phyloP scores from a whole-genome alignment of 2,888 invertebrate genomes.

The Hydraecia micacea region DNA sequence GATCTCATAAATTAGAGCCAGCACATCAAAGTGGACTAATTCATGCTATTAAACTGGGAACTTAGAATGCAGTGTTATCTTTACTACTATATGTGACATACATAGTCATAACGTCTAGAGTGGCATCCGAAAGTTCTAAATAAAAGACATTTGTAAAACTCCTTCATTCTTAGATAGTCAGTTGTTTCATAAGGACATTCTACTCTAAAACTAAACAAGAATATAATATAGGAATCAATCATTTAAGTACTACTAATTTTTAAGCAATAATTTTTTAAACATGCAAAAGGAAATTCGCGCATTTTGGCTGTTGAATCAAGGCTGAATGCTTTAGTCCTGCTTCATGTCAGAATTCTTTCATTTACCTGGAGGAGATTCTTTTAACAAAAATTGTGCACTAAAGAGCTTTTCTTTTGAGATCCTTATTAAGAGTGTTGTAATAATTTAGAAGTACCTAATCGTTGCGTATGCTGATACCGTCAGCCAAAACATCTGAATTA shows the following conservation, averaged over 20 bases:
- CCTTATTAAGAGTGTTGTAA: not conserved
- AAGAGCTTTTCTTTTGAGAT: not conserved
- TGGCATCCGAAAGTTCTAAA: not conserved
- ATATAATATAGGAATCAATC: not conserved
- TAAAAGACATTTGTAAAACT: not conserved
- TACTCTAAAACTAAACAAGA: not conserved
- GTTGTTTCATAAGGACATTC: slow-evolving; percentile 5
- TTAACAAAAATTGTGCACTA: not conserved
- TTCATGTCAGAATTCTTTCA: slow-evolving; percentile 3
- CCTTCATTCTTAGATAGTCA: not conserved
- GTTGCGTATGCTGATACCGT: too few relatives aligned
- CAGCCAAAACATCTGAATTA: not conserved
- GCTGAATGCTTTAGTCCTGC: slow-evolving; percentile 11
- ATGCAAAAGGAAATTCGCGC: slow-evolving; percentile 1
- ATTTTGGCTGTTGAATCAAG: slow-evolving; percentile 23
- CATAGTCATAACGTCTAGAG: not conserved
- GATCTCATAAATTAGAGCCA: slow-evolving; percentile 54
- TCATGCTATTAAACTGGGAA: slow-evolving; percentile 37
- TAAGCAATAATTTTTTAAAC: slow-evolving; percentile 5
- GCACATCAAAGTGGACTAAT: slow-evolving; percentile 59
- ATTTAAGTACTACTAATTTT: not conserved
- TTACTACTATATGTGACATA: slow-evolving; percentile 45
- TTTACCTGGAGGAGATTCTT: not conserved
- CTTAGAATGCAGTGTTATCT: slow-evolving; percentile 44
- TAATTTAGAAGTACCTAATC: not conserved